Percentiles rank a stretch among this genome's conserved stretches.
Evolutionary conservation across 2,888 invertebrate genomes (phyloP).

Genomic region (Frankliniella fusca): DNA sequence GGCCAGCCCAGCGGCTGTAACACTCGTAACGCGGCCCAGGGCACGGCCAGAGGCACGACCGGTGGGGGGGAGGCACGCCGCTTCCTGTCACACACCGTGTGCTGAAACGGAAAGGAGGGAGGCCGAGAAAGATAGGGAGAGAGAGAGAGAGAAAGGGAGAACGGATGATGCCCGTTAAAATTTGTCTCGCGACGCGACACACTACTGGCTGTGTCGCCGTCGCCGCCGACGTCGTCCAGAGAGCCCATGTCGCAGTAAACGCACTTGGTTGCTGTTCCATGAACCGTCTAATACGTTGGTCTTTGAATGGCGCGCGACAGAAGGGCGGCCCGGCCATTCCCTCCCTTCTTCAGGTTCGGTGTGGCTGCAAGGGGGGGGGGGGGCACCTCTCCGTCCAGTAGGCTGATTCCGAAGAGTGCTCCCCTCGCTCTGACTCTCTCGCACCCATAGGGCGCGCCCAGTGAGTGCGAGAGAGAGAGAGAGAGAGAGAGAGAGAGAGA

Average conservation of each 20-base stretch:
- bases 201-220: not conserved
- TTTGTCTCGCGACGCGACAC: not conserved
- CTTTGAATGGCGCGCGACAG: not conserved
- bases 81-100: constrained; percentile 6
- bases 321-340: not conserved
- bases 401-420: too few relatives aligned
- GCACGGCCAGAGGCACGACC: not conserved
- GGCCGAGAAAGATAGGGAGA: not conserved
- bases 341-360: not conserved
- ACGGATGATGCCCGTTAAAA: not conserved
- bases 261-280: not conserved
- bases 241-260: not conserved
- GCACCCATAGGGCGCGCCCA: too few relatives aligned
- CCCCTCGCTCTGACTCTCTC: too few relatives aligned
- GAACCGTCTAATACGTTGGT: not conserved
- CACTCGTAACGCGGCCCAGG: constrained; percentile 12
- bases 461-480: too few relatives aligned
- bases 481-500: too few relatives aligned
- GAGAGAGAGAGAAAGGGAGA: not conserved
- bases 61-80: not conserved
- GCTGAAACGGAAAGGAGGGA: not conserved
- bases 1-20: not conserved
- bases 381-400: too few relatives aligned
- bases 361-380: too few relatives aligned
- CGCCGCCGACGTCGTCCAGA: too few relatives aligned